A percentile compares a stretch with the other conserved stretches of the same genome.
Conservation (phyloP, 2,888 invertebrate genomes). For the Sarcophaga variegata region DNA sequence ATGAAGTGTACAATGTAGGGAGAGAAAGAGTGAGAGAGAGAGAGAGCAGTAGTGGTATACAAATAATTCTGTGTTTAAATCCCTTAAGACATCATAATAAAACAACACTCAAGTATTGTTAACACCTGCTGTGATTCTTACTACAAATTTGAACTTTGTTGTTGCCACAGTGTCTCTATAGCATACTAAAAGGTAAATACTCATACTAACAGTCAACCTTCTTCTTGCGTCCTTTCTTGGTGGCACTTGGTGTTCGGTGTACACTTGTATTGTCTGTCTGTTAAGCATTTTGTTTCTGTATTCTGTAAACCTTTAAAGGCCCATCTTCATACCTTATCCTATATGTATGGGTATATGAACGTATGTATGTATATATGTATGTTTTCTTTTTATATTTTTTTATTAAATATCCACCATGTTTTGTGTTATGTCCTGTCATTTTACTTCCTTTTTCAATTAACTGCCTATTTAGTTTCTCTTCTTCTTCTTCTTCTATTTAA, state of each 20-base stretch:
- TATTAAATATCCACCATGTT: conserved; percentile 59
- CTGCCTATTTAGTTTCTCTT: conserved; percentile 51
- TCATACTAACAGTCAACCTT: neutral
- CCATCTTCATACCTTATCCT: conserved; percentile 15
- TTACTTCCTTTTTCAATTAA: conserved; percentile 64
- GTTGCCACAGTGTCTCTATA: neutral
- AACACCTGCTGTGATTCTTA: conserved; percentile 69
- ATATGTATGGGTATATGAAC: neutral
- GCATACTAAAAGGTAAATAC: conserved; percentile 12
- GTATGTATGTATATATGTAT: neutral
- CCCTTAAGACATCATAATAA: conserved; percentile 67
- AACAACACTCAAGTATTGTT: conserved; percentile 61
- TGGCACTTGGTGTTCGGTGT: neutral
- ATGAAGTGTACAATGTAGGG: conserved; percentile 17
- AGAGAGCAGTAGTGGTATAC: conserved; percentile 6
- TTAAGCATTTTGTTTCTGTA: neutral
- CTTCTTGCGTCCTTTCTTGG: neutral
- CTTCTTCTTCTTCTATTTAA: neutral
- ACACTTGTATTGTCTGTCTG: neutral
- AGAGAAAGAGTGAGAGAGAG: conserved; percentile 7
- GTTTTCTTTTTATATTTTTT: conserved; percentile 4
- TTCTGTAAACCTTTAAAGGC: conserved; percentile 27
- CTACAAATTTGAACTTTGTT: conserved; percentile 18
- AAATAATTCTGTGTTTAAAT: conserved; percentile 65
- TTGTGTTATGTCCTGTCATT: conserved; percentile 61